A percentile compares a stretch with the other conserved stretches of the same genome.
These are phyloP conservation scores for Patella pellucida DNA, from an alignment of 2,888 invertebrate genomes.

Conservation along the genomic window DNA sequence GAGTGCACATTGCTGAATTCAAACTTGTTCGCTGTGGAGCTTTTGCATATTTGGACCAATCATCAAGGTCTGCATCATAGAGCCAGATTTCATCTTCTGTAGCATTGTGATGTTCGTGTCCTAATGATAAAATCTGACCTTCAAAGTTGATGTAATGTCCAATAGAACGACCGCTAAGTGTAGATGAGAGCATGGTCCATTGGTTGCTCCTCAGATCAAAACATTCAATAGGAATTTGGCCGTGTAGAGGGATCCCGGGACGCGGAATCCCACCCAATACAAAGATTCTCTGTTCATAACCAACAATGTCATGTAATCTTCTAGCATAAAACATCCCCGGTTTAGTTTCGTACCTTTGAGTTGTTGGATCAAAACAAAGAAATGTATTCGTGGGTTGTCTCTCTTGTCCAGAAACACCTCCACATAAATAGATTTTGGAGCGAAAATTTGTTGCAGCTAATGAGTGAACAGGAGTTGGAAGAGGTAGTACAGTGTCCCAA, in stretches of 20 bases:
- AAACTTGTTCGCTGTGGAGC: constrained; percentile 65
- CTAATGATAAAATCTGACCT: constrained; percentile 63
- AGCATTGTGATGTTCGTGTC: constrained; percentile 68
- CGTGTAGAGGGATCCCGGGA: constrained; percentile 63
- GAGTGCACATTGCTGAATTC: constrained; percentile 61
- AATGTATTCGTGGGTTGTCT: constrained; percentile 62
- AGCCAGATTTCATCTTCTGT: constrained; percentile 70
- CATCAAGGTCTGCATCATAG: constrained; percentile 59
- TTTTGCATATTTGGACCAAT: constrained; percentile 63
- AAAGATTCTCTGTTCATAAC: constrained; percentile 55
- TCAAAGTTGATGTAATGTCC: constrained; percentile 67
- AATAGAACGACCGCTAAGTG: constrained; percentile 67
- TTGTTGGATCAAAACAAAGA: constrained; percentile 56
- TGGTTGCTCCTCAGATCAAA: constrained; percentile 62
- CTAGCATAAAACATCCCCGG: constrained; percentile 67
- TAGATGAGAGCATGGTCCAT: constrained; percentile 68
- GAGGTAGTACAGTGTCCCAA: constrained; percentile 65
- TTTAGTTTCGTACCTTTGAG: constrained; percentile 57
- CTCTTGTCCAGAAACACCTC: constrained; percentile 65
- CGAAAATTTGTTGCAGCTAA: constrained; percentile 57
- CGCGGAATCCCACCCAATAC: constrained; percentile 68
- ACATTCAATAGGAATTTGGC: constrained; percentile 68
- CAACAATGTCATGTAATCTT: constrained; percentile 67
- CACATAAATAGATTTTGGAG: constrained; percentile 64
- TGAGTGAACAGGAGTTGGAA: constrained; percentile 65